Conservation (phyloP, 1,140 invertebrate species). For the Drosophila melanogaster region DNA sequence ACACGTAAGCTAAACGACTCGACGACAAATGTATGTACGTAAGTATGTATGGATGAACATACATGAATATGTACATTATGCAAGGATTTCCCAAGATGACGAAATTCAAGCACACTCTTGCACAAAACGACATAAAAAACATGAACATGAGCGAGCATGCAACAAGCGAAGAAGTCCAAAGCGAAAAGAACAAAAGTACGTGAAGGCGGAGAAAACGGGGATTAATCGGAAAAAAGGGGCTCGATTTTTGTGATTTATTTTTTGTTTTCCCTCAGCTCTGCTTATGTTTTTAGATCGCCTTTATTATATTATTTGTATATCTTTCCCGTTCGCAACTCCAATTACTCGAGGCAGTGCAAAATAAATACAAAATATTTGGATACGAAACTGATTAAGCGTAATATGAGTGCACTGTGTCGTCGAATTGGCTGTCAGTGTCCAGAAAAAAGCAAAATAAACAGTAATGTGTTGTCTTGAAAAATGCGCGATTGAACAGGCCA, state of each 20-base stretch:
- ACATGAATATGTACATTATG: constrained; percentile 17
- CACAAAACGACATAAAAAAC: constrained; percentile 9
- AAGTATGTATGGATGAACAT: no score
- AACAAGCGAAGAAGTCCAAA: constrained; percentile 44
- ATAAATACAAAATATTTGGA: constrained; percentile 6
- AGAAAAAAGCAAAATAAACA: constrained; percentile 20
- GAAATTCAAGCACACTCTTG: constrained; percentile 55
- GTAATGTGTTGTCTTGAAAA: constrained; percentile 2
- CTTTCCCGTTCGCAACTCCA: constrained; percentile 60
- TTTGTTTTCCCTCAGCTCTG: constrained; percentile 41
- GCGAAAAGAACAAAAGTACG: not conserved
- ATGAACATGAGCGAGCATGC: constrained; percentile 73
- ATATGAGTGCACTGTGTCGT: constrained; percentile 54
- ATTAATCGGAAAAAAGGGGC: constrained; percentile 66
- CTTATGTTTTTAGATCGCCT: constrained; percentile 22
- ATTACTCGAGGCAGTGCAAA: constrained; percentile 51
- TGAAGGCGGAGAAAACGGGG: constrained; percentile 13
- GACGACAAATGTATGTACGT: not conserved
- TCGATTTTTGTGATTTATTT: constrained; percentile 67
- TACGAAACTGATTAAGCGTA: constrained; percentile 70
- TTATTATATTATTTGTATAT: constrained; percentile 27
- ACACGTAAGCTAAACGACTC: constrained; percentile 13
- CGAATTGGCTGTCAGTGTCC: constrained; percentile 37
- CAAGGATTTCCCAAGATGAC: constrained; percentile 71
- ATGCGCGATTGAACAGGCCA: constrained; percentile 5